Evolutionary conservation across 2,113 vertebrate species (phyloP).

Genomic region (Gallinago jamesoni): DNA sequence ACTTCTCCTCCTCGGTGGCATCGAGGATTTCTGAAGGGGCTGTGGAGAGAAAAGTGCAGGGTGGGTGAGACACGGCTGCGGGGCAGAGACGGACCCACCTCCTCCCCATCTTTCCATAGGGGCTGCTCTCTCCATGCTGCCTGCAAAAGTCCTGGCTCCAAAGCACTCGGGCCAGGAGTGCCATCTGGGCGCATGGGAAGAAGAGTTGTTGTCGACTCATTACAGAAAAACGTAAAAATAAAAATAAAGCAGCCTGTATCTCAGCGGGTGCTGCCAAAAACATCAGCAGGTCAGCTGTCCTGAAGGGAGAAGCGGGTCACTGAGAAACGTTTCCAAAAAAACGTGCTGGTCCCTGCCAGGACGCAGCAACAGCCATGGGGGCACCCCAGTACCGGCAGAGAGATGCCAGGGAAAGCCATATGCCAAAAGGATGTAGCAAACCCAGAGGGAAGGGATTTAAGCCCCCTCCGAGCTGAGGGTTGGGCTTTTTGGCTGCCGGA

Average conservation of each 20-base stretch:
- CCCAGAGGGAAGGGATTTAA: not conserved
- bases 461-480: not conserved
- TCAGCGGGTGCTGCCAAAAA: not conserved
- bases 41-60: conserved; percentile 55
- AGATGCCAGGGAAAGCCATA: not conserved
- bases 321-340: not conserved
- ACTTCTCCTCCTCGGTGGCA: conserved; percentile 87
- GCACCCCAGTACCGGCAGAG: not conserved
- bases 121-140: not conserved
- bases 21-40: conserved; percentile 90
- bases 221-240: not conserved
- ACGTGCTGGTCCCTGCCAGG: not conserved
- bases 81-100: not conserved
- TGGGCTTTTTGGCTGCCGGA: not conserved
- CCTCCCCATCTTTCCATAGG: not conserved
- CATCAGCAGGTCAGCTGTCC: not conserved
- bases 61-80: not conserved
- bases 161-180: not conserved
- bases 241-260: not conserved
- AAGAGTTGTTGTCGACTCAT: not conserved
- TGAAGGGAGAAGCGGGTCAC: not conserved
- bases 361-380: not conserved
- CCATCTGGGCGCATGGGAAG: not conserved
- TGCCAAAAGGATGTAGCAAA: not conserved
- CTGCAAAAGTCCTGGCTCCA: not conserved